Conservation (phyloP, 2,888 invertebrate genomes). For the Ormyrus thymus region DNA sequence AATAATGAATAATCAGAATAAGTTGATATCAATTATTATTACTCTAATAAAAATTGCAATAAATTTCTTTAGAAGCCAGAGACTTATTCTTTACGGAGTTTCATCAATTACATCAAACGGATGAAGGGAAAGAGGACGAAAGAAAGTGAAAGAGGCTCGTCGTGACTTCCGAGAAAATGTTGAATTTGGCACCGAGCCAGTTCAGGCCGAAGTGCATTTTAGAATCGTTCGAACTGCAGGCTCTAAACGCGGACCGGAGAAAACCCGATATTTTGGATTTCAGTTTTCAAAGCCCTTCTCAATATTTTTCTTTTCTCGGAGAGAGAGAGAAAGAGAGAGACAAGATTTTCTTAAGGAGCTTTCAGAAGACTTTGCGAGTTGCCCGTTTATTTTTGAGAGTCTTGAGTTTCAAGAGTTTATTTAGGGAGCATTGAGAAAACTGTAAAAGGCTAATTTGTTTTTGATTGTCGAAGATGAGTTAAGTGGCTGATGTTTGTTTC, state of each 20-base stretch:
- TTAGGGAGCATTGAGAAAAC: not conserved
- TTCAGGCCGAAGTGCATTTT: slow-evolving; percentile 8
- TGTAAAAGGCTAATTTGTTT: slow-evolving; percentile 3
- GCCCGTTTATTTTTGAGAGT: slow-evolving; percentile 28
- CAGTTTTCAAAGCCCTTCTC: slow-evolving; percentile 17
- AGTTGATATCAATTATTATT: no score
- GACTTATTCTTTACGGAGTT: not conserved
- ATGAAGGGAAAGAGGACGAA: not conserved
- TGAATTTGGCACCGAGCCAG: slow-evolving; percentile 30
- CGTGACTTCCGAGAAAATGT: slow-evolving; percentile 37
- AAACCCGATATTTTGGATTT: slow-evolving; percentile 24
- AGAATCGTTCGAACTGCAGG: not conserved
- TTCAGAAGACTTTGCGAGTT: slow-evolving; percentile 13
- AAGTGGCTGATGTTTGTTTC: not conserved
- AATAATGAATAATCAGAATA: no score
- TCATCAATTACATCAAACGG: slow-evolving; percentile 39
- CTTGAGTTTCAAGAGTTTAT: slow-evolving; percentile 22
- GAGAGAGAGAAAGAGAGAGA: not conserved
- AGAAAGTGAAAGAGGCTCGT: not conserved
- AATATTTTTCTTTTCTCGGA: slow-evolving; percentile 17
- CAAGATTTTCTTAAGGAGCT: not conserved
- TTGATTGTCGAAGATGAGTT: not conserved
- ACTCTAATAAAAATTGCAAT: not conserved
- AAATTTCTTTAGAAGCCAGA: not conserved
- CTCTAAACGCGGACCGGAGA: slow-evolving; percentile 1